Percentiles rank a stretch among this genome's conserved stretches.
phyloP scores from a whole-genome alignment of 2,888 invertebrate species.

The Agrotis clavis region DNA sequence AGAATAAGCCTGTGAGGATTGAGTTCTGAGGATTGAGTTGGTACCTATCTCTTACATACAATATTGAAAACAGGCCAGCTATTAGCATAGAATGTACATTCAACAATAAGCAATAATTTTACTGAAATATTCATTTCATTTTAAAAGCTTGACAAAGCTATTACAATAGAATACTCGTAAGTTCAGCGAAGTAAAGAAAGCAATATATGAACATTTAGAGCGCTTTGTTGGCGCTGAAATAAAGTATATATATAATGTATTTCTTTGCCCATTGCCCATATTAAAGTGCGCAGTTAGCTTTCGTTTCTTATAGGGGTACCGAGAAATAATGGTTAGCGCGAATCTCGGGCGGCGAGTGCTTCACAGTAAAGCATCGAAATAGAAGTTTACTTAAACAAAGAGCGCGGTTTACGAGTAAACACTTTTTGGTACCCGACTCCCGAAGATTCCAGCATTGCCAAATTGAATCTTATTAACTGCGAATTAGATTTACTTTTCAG shows the following conservation, averaged over 20 bases:
- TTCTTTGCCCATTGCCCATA: conserved; percentile 29
- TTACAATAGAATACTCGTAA: conserved; percentile 7
- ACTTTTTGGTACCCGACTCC: conserved; percentile 79
- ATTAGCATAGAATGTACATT: background rate
- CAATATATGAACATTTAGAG: conserved; percentile 15
- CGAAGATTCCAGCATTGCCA: conserved; percentile 73
- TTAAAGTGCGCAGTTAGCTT: conserved; percentile 77
- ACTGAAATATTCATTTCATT: background rate
- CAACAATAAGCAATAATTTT: background rate
- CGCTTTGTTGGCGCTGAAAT: conserved; percentile 10
- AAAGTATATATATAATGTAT: conserved; percentile 24
- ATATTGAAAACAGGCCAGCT: background rate
- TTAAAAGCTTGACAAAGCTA: conserved; percentile 16
- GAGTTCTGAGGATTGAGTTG: no score
- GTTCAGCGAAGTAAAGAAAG: conserved; percentile 19
- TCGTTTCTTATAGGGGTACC: conserved; percentile 77
- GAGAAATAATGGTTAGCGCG: conserved; percentile 82
- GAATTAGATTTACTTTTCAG: conserved; percentile 67
- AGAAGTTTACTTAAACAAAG: conserved; percentile 89
- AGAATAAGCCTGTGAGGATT: no score
- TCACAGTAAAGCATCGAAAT: conserved; percentile 88
- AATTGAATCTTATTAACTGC: conserved; percentile 70
- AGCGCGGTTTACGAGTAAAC: conserved; percentile 90
- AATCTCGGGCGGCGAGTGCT: conserved; percentile 77
- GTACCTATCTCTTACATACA: no score